Evolutionary conservation across 2,797 vertebrate species (phyloP).

Genomic region (Sebastiscus tertius): DNA sequence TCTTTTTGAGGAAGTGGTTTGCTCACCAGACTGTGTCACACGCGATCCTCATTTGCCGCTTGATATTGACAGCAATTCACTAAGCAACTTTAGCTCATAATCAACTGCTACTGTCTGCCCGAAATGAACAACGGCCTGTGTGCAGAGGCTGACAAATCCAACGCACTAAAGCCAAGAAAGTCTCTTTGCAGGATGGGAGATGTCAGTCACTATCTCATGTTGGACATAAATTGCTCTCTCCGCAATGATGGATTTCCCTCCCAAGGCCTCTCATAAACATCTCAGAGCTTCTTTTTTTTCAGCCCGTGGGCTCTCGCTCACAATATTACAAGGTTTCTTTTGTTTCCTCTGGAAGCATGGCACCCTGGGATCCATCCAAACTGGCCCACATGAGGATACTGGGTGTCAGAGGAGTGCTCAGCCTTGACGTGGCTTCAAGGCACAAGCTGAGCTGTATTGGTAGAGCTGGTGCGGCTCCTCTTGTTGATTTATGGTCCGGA

Average conservation of each 20-base stretch:
- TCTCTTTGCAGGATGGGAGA: conserved; percentile 46
- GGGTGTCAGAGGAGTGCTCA: conserved; percentile 71
- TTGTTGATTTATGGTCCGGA: conserved; percentile 76
- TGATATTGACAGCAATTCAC: conserved; percentile 43
- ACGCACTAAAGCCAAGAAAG: conserved; percentile 40
- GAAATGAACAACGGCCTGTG: conserved; percentile 2
- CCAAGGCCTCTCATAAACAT: conserved; percentile 75
- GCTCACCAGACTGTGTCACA: conserved; percentile 66
- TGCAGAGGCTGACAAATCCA: conserved; percentile 16
- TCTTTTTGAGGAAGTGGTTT: conserved; percentile 79
- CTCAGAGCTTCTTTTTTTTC: conserved; percentile 55
- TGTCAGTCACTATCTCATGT: conserved; percentile 67
- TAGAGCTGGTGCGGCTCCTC: conserved; percentile 57
- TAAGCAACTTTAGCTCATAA: conserved; percentile 32
- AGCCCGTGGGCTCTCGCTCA: conserved; percentile 66
- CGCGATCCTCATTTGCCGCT: not conserved
- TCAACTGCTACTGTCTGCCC: conserved; percentile 13
- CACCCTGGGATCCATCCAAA: conserved; percentile 65
- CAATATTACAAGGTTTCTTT: conserved; percentile 78
- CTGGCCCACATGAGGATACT: conserved; percentile 62
- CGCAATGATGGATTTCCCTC: conserved; percentile 77
- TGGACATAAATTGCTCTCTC: conserved; percentile 68
- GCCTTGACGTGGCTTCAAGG: conserved; percentile 74
- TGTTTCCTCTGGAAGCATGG: conserved; percentile 72
- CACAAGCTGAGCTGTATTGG: conserved; percentile 55